Base-by-base conservation (phyloP, 2,888 invertebrate genomes). In the Eupithecia vulgata region DNA sequence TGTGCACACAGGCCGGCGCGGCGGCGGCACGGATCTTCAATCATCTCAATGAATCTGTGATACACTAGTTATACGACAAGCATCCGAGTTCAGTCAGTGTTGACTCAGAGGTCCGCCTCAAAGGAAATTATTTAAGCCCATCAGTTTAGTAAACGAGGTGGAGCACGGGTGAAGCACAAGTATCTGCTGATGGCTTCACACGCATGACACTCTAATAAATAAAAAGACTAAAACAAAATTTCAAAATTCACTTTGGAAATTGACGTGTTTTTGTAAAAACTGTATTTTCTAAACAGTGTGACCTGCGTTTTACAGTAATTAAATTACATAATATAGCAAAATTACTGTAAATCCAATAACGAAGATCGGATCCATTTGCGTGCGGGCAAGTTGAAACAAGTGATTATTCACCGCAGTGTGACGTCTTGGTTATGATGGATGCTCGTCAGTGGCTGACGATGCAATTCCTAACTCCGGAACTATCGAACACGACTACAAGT, bases 81-180 rank as follows among this genome's bases (percentile, higher is more conserved):
- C 52, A 21, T 12, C 52, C 10, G 52, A 52, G n/a, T 21, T 52
- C 52, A 52, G 52, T 52, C 52, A 21, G 10, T 52, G 21, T 52
- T 52, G 52, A 52, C 52, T 52, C 21, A 10, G 52, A n/a, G 52
- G 10, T 4, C 6, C 5, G 5, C 15, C 13, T 59, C 59, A 59
- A 59, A 59, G 59, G 59, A 59, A 59, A 59, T 59, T 59, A 59
- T 59, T 59, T 13, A 59, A 30, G 25, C 59, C n/a, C 12, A 30
- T 59, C 59, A 59, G 13, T 59, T 59, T 59, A 52, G 7, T 8
- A 7, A 45, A n/a, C 25, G 59, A 59, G 59, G 13, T 30, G 15
- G 30, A 21, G 52, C 7, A 52, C 15, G 59, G 30, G 21, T 59
- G 30, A 15, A 59, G 4, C 1, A 3, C 52, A 10, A 52, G 52